A percentile compares a stretch with the other conserved stretches of the same genome.
These are phyloP conservation scores for Masticophis lateralis DNA, from an alignment of 2,797 vertebrate genomes.

Conservation along the genomic window DNA sequence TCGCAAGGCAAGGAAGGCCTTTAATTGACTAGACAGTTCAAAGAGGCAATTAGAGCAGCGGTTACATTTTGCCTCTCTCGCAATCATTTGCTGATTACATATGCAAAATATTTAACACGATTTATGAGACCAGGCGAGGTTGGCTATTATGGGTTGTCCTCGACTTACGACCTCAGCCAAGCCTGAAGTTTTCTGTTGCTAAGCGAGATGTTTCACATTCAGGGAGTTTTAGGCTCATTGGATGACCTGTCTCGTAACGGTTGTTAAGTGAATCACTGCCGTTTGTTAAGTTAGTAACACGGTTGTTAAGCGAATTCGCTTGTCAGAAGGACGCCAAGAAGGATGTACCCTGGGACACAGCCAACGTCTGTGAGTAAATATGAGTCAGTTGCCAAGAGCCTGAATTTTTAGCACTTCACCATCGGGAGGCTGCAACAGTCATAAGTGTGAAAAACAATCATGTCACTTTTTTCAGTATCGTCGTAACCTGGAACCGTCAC, in stretches of 20 bases:
- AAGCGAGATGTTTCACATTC: background rate
- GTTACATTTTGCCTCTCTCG: background rate
- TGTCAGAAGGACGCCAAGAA: too few species aligned
- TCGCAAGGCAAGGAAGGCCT: background rate
- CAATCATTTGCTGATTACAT: slow-evolving; percentile 7
- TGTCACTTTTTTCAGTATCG: too few species aligned
- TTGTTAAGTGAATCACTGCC: background rate
- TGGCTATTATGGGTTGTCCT: background rate
- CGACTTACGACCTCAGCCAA: background rate
- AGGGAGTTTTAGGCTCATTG: background rate
- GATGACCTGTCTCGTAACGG: background rate
- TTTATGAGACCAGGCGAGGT: background rate
- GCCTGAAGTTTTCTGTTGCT: too few species aligned
- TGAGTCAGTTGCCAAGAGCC: background rate
- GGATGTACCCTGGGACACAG: too few species aligned
- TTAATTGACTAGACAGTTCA: background rate
- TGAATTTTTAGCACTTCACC: background rate
- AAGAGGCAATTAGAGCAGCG: background rate
- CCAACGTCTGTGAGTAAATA: background rate
- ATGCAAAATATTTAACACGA: slow-evolving; percentile 18
- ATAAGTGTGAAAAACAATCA: background rate
- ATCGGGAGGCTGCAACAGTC: too few species aligned
- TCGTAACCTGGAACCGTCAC: too few species aligned
- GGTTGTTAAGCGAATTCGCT: too few species aligned
- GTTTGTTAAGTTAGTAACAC: background rate